Conservation (phyloP, 2,888 invertebrate genomes). For the Microctonus hyperodae region DNA sequence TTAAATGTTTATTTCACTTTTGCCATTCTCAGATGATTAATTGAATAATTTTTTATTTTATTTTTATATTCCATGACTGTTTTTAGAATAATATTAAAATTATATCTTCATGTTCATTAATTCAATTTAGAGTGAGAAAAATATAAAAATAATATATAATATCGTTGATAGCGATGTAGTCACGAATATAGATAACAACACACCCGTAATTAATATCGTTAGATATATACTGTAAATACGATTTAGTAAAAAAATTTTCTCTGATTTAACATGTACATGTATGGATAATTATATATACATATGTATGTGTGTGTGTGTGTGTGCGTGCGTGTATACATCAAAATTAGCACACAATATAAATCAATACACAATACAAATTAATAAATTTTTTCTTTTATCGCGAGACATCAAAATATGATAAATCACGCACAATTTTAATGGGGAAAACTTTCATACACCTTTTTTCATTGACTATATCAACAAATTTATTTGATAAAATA, state of each 20-base stretch:
- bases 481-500: background rate
- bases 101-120: background rate
- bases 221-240: conserved; percentile 2
- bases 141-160: background rate
- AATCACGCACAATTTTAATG: background rate
- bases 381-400: background rate
- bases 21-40: background rate
- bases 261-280: background rate
- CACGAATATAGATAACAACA: conserved; percentile 7
- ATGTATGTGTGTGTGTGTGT: too few species aligned
- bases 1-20: background rate
- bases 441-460: background rate
- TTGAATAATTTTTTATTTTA: too few species aligned
- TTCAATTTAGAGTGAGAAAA: conserved; percentile 2
- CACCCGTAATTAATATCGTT: conserved; percentile 2
- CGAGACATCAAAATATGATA: background rate
- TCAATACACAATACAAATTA: too few species aligned
- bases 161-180: conserved; percentile 1
- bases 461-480: conserved; percentile 2
- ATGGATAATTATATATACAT: conserved; percentile 1
- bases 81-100: too few species aligned
- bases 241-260: background rate
- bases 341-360: background rate
- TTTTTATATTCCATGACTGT: too few species aligned
- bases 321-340: background rate